Evolutionary conservation across 2,888 invertebrate species (phyloP), one percentile per base, ranked within the genome.

Genomic region (Chrysolina americana): DNA sequence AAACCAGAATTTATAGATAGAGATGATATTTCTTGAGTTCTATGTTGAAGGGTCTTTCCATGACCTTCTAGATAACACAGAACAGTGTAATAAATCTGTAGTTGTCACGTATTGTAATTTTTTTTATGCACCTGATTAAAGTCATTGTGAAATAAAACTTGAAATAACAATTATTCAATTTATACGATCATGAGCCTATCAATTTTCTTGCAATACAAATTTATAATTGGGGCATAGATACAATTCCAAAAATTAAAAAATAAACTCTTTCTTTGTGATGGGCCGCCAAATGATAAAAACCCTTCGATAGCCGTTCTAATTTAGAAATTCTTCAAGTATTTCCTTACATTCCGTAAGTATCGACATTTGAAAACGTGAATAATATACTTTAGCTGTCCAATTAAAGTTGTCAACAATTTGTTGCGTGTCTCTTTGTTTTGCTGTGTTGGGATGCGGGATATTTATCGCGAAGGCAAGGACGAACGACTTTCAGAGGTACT

Each of bases 251-350:
- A 81, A 78, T 75, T 75, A 69, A 76, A 79, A 79, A 78, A 82
- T 80, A 80, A 80, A 81, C 76, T 75, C 78, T 76, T 78, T 78
- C 80, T 81, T 81, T 80, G 81, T 76, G 68, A 69, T 63, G 74
- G 75, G 70, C 78, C 78, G 80, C 74, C 50, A 66, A 62, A 73
- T 65, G 79, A 79, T 79, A 78, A 81, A 81, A 83, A 83, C 78
- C 78, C 75, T 77, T 76, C 77, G 75, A 79, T 79, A 78, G 74
- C 74, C 78, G 80, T 78, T 81, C 84, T 84, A 84, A 84, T 84
- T 84, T 84, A 81, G 81, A 81, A 81, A 84, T 84, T 81, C 82
- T 78, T 81, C 8, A 74, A 75, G 81, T 80, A 78, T 83, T 82
- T 82, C 76, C 76, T 56, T 50, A 76, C 80, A 84, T 84, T 83